Conservation (phyloP, 35 echinoderm and acorn worm species). For the Apostichopus californicus region DNA sequence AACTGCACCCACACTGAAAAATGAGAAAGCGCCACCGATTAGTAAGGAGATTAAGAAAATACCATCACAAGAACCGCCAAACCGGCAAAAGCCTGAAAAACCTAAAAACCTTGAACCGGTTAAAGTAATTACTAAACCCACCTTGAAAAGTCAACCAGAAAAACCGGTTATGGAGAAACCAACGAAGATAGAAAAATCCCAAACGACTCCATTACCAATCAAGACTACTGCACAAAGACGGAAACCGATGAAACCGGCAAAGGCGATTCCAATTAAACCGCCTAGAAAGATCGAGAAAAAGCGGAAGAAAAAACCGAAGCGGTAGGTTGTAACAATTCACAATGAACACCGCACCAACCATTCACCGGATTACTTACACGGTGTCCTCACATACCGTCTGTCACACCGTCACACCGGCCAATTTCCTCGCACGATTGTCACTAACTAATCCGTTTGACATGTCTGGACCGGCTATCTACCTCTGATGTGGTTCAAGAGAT, state of each 20-base stretch:
- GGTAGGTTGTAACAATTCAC: background rate
- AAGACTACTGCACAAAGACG: background rate
- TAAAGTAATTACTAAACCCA: background rate
- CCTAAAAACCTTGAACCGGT: background rate
- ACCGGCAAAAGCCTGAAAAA: background rate
- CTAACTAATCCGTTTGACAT: no score
- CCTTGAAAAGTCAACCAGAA: background rate
- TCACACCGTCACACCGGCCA: no score
- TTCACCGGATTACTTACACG: background rate
- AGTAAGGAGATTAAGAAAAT: background rate
- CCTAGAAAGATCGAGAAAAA: conserved; percentile 35
- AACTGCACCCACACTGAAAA: background rate
- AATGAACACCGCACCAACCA: background rate
- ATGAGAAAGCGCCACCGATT: background rate
- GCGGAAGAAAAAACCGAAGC: conserved; percentile 37
- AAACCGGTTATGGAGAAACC: background rate
- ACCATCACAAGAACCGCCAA: background rate
- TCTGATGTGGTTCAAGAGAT: no score
- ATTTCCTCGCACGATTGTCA: no score
- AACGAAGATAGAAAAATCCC: background rate
- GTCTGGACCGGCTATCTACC: no score
- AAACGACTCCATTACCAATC: background rate
- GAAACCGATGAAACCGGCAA: background rate
- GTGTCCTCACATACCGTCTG: no score
- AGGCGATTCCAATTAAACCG: background rate